Base-by-base conservation (phyloP, 2,888 invertebrate species). In the Orthosia gothica region DNA sequence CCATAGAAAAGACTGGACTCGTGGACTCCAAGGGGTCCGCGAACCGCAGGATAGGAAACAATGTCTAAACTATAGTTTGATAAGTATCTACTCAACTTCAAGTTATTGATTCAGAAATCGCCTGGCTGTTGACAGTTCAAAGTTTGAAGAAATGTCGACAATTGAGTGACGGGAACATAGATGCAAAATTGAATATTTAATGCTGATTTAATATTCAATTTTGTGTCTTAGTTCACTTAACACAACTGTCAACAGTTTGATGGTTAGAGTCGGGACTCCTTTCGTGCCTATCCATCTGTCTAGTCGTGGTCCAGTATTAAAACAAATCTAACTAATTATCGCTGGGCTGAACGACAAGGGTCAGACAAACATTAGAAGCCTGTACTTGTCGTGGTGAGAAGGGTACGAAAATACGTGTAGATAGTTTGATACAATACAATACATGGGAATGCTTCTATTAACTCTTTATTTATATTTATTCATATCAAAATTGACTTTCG, bases 281-380 rank as follows among this genome's bases (percentile, higher is more conserved):
- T 5, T 9, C 4, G 9, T 9, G 26, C 26, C 32, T 7, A 40
- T 40, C 54, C 15, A 2, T 57, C n/a, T 49, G 13, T 62, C 13
- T 32, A 9, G 52, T 5, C 16, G 32, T 13, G 20, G 7, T 7
- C 5, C 26, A n/a, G 32, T 3, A 15, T 40, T 52, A 47, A 26
- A 55, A 47, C 12, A 57, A 57, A 16, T 11, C 18, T 49, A 23
- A 49, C 9, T 16, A n/a, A 69, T 26, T 47, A 11, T 52, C 13
- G 16, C 26, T 52, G 52, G 50, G 32, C n/a, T 26, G n/a, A 59
- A 45, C 26, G 47, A 47, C 70, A 47, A 66, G n/a, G 45, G 45
- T 47, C 20, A 26, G 13, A 13, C 9, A 26, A 26, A 45, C 45
- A 66, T 65, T 45, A 18, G 3, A 23, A n/a, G 5, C 45, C 13